A percentile compares a stretch with the other conserved stretches of the same genome.
Evolutionary conservation across 2,113 vertebrate genomes (phyloP).

Genomic region (Hippocampus abdominalis): DNA sequence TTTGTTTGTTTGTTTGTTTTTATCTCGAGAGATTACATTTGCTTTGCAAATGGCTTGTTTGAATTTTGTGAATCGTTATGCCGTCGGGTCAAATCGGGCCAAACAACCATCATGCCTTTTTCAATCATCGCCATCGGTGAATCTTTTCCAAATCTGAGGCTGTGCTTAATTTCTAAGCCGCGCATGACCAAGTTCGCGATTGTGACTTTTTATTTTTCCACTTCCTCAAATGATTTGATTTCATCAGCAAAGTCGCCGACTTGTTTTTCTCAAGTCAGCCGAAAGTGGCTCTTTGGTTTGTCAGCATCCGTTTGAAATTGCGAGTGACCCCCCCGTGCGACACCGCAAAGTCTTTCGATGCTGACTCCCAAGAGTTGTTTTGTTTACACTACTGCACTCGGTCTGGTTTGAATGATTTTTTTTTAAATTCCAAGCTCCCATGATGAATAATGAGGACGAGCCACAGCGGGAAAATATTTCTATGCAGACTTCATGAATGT

Average conservation of each 20-base stretch:
- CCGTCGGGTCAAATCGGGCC: background rate
- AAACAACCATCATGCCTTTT: conserved; percentile 45
- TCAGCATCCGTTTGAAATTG: background rate
- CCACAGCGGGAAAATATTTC: too few relatives aligned
- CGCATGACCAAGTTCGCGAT: too few relatives aligned
- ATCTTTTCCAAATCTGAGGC: too few relatives aligned
- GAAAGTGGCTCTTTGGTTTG: background rate
- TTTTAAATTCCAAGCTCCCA: too few relatives aligned
- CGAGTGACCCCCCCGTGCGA: background rate
- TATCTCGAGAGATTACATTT: background rate
- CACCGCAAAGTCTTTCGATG: background rate
- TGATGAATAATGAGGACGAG: too few relatives aligned
- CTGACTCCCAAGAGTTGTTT: background rate
- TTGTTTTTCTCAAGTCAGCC: too few relatives aligned
- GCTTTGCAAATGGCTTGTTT: background rate
- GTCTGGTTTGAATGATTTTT: background rate
- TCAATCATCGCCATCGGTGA: conserved; percentile 2
- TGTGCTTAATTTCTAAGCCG: too few relatives aligned
- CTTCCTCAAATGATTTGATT: background rate
- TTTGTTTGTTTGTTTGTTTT: background rate
- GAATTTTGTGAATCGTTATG: background rate
- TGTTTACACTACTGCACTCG: background rate
- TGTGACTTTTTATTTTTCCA: background rate
- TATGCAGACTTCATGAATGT: too few relatives aligned
- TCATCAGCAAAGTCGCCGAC: background rate